phyloP scores from a whole-genome alignment of 1,140 invertebrate species.

The Acyrthosiphon pisum region DNA sequence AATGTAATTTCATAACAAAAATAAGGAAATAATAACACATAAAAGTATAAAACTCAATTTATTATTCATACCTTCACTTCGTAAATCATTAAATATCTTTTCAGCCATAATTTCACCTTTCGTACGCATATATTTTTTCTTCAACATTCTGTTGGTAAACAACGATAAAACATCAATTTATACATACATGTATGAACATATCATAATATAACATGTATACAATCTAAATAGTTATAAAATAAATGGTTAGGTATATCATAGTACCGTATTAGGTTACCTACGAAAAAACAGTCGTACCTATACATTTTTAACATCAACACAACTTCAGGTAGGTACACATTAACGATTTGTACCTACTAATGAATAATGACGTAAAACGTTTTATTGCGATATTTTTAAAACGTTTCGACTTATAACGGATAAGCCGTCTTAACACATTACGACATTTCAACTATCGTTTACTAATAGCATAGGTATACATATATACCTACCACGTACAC shows the following conservation, averaged over 20 bases:
- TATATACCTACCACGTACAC: no score
- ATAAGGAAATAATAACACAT: background rate
- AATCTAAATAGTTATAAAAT: background rate
- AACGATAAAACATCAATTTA: background rate
- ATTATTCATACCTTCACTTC: background rate
- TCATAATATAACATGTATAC: no score
- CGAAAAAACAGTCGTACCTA: background rate
- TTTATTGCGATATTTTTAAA: background rate
- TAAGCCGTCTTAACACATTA: background rate
- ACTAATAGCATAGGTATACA: background rate
- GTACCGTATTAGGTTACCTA: no score
- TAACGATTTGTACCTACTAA: background rate
- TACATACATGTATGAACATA: no score
- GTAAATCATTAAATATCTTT: background rate
- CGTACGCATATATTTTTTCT: background rate
- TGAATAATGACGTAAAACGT: background rate
- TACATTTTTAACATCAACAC: background rate
- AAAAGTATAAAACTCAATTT: background rate
- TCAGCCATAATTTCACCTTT: background rate
- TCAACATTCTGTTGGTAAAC: background rate
- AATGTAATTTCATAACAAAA: background rate
- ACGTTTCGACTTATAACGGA: background rate
- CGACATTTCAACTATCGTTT: background rate
- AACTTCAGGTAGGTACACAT: background rate
- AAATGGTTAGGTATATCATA: background rate